Conservation (phyloP, 1,140 invertebrate genomes). For the Asbolus verrucosus region DNA sequence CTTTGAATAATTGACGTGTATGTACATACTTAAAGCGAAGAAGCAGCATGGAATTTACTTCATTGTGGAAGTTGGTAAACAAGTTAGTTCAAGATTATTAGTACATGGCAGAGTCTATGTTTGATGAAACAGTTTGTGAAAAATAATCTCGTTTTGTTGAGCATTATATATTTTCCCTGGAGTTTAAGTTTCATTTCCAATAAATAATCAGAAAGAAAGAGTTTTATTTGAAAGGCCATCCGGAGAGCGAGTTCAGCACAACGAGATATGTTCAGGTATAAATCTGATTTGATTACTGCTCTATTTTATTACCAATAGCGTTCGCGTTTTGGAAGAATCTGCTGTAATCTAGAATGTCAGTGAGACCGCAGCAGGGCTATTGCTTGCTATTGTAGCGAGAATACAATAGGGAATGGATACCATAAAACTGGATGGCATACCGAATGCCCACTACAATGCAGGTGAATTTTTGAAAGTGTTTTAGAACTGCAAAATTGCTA, state of each 20-base stretch:
- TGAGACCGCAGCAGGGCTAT: slow-evolving; percentile 49
- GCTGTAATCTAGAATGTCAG: slow-evolving; percentile 49
- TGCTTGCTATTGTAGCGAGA: slow-evolving; percentile 48
- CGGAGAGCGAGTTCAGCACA: slow-evolving; percentile 37
- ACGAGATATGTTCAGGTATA: slow-evolving; percentile 48
- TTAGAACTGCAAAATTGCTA: slow-evolving; percentile 46
- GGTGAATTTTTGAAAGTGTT: slow-evolving; percentile 50
- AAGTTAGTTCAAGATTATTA: slow-evolving; percentile 9
- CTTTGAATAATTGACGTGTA: slow-evolving; percentile 16
- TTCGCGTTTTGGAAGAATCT: slow-evolving; percentile 37
- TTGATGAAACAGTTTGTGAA: slow-evolving; percentile 19
- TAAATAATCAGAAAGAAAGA: slow-evolving; percentile 47
- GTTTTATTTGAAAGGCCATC: slow-evolving; percentile 40
- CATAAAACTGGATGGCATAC: slow-evolving; percentile 50
- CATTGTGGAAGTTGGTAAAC: neutral
- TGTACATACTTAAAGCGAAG: too few relatives aligned
- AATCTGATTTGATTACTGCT: slow-evolving; percentile 50
- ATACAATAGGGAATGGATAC: slow-evolving; percentile 49
- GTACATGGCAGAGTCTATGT: neutral
- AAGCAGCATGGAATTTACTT: too few relatives aligned
- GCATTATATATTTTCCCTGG: slow-evolving; percentile 12
- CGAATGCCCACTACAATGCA: slow-evolving; percentile 46
- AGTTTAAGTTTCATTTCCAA: slow-evolving; percentile 41
- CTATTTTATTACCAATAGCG: slow-evolving; percentile 52
- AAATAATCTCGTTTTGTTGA: slow-evolving; percentile 7